A percentile compares a stretch with the other conserved stretches of the same genome.
Conservation (phyloP, 2,113 vertebrate genomes). For the Atrichornis clamosus region DNA sequence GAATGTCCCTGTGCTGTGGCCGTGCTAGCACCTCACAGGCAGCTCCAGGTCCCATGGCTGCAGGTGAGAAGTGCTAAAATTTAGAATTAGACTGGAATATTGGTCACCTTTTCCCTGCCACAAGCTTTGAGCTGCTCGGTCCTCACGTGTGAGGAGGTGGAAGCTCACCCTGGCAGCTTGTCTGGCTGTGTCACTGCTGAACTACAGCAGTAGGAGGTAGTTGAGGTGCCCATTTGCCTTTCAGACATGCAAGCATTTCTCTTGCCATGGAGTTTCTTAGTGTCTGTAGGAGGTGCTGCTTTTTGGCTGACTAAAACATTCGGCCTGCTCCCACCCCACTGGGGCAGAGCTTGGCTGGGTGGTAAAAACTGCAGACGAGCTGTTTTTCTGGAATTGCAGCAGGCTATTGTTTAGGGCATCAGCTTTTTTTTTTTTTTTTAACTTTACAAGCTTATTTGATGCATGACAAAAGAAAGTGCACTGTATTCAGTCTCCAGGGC, state of each 20-base stretch:
- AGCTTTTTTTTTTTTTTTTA: neutral
- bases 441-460: conserved; percentile 5
- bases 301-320: conserved; percentile 56
- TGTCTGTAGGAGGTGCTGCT: conserved; percentile 46
- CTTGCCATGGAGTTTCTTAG: neutral
- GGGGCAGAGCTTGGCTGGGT: neutral
- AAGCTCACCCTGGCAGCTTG: neutral
- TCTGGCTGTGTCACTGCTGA: neutral
- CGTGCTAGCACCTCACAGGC: accelerated
- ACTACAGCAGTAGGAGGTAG: neutral
- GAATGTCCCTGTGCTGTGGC: neutral
- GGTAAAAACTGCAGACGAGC: conserved; percentile 28
- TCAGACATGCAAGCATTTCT: neutral
- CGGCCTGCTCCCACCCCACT: conserved; percentile 15
- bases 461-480: conserved; percentile 30
- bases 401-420: conserved; percentile 2
- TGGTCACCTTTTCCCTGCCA: neutral
- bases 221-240: neutral
- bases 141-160: neutral
- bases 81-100: neutral
- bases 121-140: neutral
- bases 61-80: neutral
- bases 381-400: conserved; percentile 57
- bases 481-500: conserved; percentile 12
- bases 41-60: neutral